phyloP scores from a whole-genome alignment of 2,113 vertebrate genomes.

The Myrmecobius fasciatus region DNA sequence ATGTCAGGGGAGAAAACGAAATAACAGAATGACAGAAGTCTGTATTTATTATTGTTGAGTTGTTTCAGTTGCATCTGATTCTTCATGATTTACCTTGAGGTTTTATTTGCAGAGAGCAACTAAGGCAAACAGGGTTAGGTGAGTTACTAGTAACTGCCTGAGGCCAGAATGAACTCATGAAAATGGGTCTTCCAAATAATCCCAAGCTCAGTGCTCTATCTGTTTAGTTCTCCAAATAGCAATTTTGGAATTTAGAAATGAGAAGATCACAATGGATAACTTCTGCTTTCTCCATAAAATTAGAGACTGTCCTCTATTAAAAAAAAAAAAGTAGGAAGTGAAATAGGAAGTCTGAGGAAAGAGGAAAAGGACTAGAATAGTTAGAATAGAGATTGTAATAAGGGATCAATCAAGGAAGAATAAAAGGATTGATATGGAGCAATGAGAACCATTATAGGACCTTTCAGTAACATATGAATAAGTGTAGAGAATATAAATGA shows the following conservation, averaged over 20 bases:
- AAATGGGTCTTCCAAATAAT: too few relatives aligned
- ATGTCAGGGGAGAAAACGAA: neutral
- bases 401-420: neutral
- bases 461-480: neutral
- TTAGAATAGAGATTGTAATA: neutral
- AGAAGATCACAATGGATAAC: neutral
- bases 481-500: neutral
- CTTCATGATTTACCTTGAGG: too few relatives aligned
- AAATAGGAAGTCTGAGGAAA: neutral
- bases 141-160: neutral
- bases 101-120: neutral
- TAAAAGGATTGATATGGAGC: neutral
- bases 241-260: neutral
- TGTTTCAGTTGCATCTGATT: too few relatives aligned
- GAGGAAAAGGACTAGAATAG: neutral
- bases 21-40: neutral
- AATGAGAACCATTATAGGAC: neutral
- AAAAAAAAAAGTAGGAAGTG: neutral
- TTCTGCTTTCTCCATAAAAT: neutral
- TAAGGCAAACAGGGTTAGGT: neutral
- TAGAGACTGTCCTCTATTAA: neutral
- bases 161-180: too few relatives aligned
- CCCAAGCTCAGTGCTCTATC: neutral
- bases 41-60: neutral
- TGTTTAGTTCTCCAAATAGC: too few relatives aligned